A percentile compares a stretch with the other conserved stretches of the same genome.
These are phyloP conservation scores for Harpalus rubripes DNA, from an alignment of 2,888 invertebrate species.

Conservation along the genomic window DNA sequence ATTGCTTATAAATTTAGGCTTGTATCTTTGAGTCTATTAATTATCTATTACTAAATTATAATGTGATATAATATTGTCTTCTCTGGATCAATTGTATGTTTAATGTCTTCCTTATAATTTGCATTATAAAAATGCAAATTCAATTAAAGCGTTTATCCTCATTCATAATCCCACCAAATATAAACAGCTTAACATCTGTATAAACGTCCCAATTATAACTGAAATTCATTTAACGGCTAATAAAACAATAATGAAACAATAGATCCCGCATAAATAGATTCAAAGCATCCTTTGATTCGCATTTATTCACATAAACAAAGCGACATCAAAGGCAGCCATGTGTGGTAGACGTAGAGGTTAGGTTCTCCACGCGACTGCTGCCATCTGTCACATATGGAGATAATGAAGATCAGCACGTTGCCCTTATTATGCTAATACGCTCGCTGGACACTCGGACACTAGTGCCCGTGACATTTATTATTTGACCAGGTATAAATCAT, in stretches of 20 bases:
- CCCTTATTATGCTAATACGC: slow-evolving; percentile 61
- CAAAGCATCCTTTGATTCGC: slow-evolving; percentile 43
- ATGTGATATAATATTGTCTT: background rate
- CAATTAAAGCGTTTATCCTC: background rate
- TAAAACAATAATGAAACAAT: slow-evolving; percentile 27
- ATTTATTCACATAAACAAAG: slow-evolving; percentile 51
- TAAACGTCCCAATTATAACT: slow-evolving; percentile 34
- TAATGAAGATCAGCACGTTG: slow-evolving; percentile 55
- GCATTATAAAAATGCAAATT: background rate
- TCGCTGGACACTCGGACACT: slow-evolving; percentile 9
- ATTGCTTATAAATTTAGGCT: too few relatives aligned
- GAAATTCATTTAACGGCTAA: slow-evolving; percentile 31
- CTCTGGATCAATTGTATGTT: background rate
- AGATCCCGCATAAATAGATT: slow-evolving; percentile 11
- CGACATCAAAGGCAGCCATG: slow-evolving; percentile 19
- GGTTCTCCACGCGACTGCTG: background rate
- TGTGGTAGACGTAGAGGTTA: slow-evolving; percentile 15
- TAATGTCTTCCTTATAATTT: background rate
- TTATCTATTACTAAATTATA: too few relatives aligned
- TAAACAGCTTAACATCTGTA: slow-evolving; percentile 37
- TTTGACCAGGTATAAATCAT: slow-evolving; percentile 38
- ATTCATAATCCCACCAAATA: background rate
- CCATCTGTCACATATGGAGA: slow-evolving; percentile 34
- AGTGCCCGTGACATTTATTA: slow-evolving; percentile 51
- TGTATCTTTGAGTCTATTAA: too few relatives aligned